These are phyloP conservation scores for Diplodus puntazzo DNA, from an alignment of 2,797 vertebrate genomes.

Conservation along the genomic window DNA sequence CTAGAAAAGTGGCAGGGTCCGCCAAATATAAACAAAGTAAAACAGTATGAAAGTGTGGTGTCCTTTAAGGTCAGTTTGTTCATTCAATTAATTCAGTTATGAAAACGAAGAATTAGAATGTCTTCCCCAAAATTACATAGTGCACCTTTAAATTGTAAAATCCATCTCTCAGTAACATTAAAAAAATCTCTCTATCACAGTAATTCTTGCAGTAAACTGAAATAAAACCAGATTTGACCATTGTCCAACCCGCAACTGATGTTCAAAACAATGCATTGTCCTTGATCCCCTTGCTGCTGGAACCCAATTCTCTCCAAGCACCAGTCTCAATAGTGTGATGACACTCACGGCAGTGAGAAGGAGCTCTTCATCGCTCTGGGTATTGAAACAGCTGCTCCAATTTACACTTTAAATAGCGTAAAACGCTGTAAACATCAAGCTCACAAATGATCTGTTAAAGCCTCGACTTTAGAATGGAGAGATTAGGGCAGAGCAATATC, in stretches of 20 bases:
- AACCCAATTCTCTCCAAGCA: conserved; percentile 32
- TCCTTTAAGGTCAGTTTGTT: no score
- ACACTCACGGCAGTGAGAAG: conserved; percentile 67
- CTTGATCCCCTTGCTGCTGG: conserved; percentile 21
- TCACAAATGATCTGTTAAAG: conserved; percentile 62
- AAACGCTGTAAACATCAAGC: conserved; percentile 71
- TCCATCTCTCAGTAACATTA: not conserved
- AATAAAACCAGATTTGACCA: not conserved
- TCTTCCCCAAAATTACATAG: no score
- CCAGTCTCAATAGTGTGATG: conserved; percentile 47
- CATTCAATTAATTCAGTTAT: no score
- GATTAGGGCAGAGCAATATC: conserved; percentile 41
- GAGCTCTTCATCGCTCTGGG: conserved; percentile 65
- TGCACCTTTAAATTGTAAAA: not conserved
- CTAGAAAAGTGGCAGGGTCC: no score
- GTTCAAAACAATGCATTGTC: conserved; percentile 16
- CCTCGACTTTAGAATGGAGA: conserved; percentile 25
- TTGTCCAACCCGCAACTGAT: not conserved
- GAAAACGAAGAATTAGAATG: no score
- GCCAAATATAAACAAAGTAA: no score
- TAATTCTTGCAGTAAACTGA: not conserved
- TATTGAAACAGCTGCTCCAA: conserved; percentile 76
- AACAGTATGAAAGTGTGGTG: no score
- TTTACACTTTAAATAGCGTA: conserved; percentile 76
- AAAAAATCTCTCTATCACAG: not conserved